Conservation (phyloP, 2,797 vertebrate species). For the Schizopygopsis malacanthus region DNA sequence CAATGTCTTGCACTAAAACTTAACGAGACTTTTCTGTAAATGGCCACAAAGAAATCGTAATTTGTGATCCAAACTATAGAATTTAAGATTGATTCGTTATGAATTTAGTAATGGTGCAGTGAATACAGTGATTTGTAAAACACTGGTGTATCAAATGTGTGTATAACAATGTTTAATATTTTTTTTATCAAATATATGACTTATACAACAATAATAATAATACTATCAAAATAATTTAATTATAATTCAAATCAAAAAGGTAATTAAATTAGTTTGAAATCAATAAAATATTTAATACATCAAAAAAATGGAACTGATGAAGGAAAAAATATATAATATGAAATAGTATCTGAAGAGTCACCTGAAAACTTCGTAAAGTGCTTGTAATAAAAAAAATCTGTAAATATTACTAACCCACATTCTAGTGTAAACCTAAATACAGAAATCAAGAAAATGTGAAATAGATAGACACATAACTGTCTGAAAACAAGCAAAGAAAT, state of each 20-base stretch:
- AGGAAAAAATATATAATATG: neutral
- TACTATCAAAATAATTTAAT: neutral
- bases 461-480: neutral
- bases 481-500: slow-evolving; percentile 3
- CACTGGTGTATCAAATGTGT: neutral
- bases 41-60: neutral
- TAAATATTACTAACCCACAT: neutral
- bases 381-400: no score
- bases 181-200: neutral
- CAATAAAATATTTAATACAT: neutral
- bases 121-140: neutral
- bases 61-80: neutral
- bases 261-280: neutral
- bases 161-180: neutral
- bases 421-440: neutral
- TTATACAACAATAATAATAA: neutral
- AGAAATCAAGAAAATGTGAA: neutral
- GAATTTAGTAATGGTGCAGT: neutral
- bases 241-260: no score
- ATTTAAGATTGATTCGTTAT: neutral
- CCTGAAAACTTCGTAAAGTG: neutral
- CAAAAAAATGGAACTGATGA: neutral
- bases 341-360: neutral
- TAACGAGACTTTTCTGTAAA: neutral
- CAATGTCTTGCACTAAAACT: neutral